These are phyloP conservation scores for Leptinotarsa haldemani DNA, from an alignment of 2,888 invertebrate species.

Conservation along the genomic window DNA sequence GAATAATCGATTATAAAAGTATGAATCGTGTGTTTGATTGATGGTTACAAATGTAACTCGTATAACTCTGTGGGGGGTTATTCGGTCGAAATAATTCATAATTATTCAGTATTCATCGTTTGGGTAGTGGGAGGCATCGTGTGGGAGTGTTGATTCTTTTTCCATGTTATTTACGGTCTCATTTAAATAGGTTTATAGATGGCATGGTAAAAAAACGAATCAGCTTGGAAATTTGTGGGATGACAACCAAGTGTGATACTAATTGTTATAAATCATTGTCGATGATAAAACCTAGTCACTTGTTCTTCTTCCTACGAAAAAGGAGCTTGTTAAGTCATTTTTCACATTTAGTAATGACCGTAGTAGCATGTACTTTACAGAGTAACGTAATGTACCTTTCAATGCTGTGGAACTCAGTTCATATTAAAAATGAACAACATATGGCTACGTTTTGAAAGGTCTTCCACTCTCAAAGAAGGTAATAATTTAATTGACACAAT, in stretches of 20 bases:
- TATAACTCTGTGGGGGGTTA: neutral
- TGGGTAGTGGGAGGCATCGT: neutral
- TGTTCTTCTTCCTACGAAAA: no score
- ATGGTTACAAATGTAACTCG: neutral
- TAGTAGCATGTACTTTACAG: no score
- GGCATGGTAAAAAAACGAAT: neutral
- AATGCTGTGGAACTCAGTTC: no score
- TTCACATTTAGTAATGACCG: no score
- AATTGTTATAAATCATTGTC: neutral
- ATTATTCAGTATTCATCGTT: neutral
- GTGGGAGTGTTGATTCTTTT: slow-evolving; percentile 4
- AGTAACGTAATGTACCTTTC: no score
- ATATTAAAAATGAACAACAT: no score
- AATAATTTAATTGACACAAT: no score
- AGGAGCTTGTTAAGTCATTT: no score
- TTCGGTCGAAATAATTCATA: neutral
- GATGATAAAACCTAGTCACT: no score
- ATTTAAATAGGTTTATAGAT: slow-evolving; percentile 6
- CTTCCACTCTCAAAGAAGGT: no score
- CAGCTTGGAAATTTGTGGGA: neutral
- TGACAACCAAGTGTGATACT: neutral
- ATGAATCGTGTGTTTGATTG: neutral
- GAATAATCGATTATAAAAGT: neutral
- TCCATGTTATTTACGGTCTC: neutral
- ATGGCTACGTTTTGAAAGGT: no score